A percentile compares a stretch with the other conserved stretches of the same genome.
Conservation (phyloP, 2,113 vertebrate species). For the Saccopteryx bilineata region DNA sequence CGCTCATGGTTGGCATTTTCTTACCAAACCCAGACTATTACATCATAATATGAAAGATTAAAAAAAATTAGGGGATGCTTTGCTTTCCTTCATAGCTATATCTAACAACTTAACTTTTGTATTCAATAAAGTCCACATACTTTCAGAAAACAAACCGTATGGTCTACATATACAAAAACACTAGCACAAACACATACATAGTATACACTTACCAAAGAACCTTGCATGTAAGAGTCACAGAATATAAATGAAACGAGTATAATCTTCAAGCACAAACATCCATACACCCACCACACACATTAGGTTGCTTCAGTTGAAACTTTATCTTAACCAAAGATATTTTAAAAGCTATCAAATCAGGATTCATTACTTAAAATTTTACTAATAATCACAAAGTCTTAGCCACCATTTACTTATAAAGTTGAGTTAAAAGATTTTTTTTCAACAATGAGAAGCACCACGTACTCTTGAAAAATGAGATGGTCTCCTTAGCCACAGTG, state of each 20-base stretch:
- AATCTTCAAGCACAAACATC: background rate
- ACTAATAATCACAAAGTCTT: background rate
- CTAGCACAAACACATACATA: slow-evolving; percentile 33
- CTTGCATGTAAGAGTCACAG: background rate
- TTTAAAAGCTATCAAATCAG: background rate
- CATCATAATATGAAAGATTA: slow-evolving; percentile 2
- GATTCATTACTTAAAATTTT: background rate
- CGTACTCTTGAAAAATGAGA: background rate
- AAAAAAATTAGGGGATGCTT: background rate
- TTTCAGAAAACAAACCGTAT: slow-evolving; percentile 69
- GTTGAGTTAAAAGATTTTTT: background rate
- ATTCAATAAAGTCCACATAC: slow-evolving; percentile 61
- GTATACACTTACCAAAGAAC: background rate
- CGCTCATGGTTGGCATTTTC: background rate
- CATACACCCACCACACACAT: background rate
- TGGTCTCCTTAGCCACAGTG: background rate
- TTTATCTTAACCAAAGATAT: slow-evolving; percentile 38
- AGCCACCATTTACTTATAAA: background rate
- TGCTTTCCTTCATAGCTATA: slow-evolving; percentile 56
- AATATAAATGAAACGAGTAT: background rate
- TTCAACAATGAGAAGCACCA: background rate
- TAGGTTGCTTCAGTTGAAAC: slow-evolving; percentile 20
- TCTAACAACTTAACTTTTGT: slow-evolving; percentile 53
- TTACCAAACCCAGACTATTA: background rate
- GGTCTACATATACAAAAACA: slow-evolving; percentile 32